Evolutionary conservation across 2,888 invertebrate species (phyloP).

Genomic region (Amphiduros pacificus): DNA sequence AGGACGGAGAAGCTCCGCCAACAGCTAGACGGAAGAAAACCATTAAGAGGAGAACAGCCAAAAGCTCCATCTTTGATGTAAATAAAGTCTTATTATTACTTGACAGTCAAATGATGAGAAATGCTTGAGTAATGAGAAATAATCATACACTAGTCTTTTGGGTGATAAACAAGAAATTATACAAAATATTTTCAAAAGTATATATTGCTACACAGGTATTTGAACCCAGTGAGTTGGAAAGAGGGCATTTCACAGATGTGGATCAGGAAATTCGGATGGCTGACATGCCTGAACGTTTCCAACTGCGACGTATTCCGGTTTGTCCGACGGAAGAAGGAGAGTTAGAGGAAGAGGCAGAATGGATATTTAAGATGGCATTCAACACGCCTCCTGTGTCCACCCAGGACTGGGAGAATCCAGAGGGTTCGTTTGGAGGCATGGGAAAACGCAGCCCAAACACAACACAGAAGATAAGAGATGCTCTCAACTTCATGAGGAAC

Average conservation of each 20-base stretch:
- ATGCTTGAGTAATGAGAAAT: no score
- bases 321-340: slow-evolving; percentile 71
- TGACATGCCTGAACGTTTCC: slow-evolving; percentile 65
- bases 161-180: not conserved
- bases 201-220: slow-evolving; percentile 72
- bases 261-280: slow-evolving; percentile 76
- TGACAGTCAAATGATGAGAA: not conserved
- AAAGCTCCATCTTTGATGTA: slow-evolving; percentile 59
- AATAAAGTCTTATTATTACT: slow-evolving; percentile 20
- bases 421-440: no score
- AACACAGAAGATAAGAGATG: slow-evolving; percentile 82
- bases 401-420: slow-evolving; percentile 4
- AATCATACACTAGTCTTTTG: no score
- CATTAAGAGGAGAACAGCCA: slow-evolving; percentile 38
- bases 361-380: slow-evolving; percentile 76
- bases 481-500: slow-evolving; percentile 93
- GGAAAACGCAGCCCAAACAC: slow-evolving; percentile 34
- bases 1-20: slow-evolving; percentile 38
- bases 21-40: slow-evolving; percentile 35
- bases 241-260: slow-evolving; percentile 91
- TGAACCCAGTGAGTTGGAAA: slow-evolving; percentile 95
- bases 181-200: not conserved
- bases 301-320: slow-evolving; percentile 84
- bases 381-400: slow-evolving; percentile 14
- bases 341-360: slow-evolving; percentile 90